A percentile compares a stretch with the other conserved stretches of the same genome.
phyloP scores from a whole-genome alignment of 2,113 vertebrate species.

The Gnathonemus longibarbis region DNA sequence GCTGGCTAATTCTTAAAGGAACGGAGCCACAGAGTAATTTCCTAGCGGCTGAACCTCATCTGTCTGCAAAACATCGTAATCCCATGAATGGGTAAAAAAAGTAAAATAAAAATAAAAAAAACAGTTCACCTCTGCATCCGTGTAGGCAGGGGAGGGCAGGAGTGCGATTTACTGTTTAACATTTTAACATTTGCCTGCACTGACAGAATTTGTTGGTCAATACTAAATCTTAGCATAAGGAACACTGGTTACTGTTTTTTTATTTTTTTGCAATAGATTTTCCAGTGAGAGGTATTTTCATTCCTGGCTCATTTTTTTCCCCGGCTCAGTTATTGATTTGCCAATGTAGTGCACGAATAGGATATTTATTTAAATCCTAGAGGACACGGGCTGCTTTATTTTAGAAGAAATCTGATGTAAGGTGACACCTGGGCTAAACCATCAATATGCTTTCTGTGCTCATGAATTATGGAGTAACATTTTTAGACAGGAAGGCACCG shows the following conservation, averaged over 20 bases:
- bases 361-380: not conserved
- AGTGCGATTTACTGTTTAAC: not conserved
- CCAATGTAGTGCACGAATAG: not conserved
- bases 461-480: slow-evolving; percentile 5
- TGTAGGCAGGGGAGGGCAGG: not conserved
- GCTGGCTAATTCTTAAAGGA: not conserved
- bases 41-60: not conserved
- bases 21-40: not conserved
- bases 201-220: not conserved
- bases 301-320: not conserved
- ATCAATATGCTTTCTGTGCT: not conserved
- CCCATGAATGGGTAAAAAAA: slow-evolving; percentile 5
- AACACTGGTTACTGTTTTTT: not conserved
- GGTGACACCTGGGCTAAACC: not conserved
- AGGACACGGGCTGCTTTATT: not conserved
- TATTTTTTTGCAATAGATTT: not conserved
- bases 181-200: not conserved
- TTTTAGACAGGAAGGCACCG: not conserved
- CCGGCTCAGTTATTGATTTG: not conserved
- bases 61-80: not conserved
- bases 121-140: not conserved
- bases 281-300: not conserved
- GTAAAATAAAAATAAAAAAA: not conserved
- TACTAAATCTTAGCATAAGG: not conserved
- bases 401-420: not conserved